Evolutionary conservation across 92 coral and sea anemone genomes (phyloP).

Genomic region (Micromussa lordhowensis): DNA sequence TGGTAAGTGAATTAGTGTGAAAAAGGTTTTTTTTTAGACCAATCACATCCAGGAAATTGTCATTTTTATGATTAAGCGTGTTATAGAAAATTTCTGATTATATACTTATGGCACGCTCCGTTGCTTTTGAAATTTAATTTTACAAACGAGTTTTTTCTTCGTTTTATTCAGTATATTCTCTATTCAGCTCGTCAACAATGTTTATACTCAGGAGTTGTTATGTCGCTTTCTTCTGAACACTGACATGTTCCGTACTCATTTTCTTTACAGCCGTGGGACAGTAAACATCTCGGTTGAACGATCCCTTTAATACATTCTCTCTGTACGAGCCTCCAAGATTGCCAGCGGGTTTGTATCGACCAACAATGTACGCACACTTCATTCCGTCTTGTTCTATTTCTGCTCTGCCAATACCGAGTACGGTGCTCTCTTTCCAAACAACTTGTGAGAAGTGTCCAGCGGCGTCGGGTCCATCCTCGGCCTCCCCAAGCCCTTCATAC

Average conservation of each 20-base stretch:
- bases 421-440: conserved; percentile 85
- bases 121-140: too few relatives aligned
- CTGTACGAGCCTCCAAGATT: conserved; percentile 66
- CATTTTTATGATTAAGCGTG: too few relatives aligned
- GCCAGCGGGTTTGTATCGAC: conserved; percentile 85
- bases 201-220: background rate
- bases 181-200: background rate
- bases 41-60: too few relatives aligned
- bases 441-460: conserved; percentile 78
- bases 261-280: conserved; percentile 23
- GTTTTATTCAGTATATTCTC: too few relatives aligned
- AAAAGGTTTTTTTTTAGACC: too few relatives aligned
- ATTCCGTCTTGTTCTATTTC: conserved; percentile 55
- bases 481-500: conserved; percentile 22
- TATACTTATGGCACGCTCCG: too few relatives aligned
- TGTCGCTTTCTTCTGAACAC: background rate
- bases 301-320: conserved; percentile 77
- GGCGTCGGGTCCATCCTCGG: conserved; percentile 19
- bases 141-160: too few relatives aligned
- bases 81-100: too few relatives aligned
- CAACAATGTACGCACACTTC: conserved; percentile 87
- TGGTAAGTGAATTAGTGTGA: too few relatives aligned
- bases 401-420: conserved; percentile 89
- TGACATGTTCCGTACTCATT: background rate
- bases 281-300: conserved; percentile 56